Evolutionary conservation across 1,140 invertebrate species (phyloP).

Genomic region (Aphelenchoides besseyi): DNA sequence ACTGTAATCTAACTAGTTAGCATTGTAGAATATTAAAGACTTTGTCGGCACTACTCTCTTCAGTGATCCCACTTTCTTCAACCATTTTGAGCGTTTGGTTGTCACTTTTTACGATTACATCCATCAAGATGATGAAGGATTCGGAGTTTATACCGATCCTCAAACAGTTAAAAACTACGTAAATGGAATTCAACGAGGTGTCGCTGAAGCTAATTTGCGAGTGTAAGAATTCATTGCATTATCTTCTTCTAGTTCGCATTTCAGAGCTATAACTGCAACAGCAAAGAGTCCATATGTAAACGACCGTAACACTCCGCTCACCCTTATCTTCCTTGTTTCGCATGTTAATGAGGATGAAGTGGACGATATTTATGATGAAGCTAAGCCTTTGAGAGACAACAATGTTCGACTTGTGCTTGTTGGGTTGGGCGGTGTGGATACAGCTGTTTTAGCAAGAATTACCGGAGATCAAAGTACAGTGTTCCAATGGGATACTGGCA

Average conservation of each 20-base stretch:
- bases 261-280: background rate
- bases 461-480: too few species aligned
- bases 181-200: too few species aligned
- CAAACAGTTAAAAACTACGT: too few species aligned
- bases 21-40: background rate
- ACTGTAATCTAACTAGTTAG: too few species aligned
- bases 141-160: too few species aligned
- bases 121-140: too few species aligned
- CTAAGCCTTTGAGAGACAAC: background rate
- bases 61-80: background rate
- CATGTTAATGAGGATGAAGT: background rate
- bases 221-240: background rate
- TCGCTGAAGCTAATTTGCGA: background rate
- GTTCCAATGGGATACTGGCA: too few species aligned
- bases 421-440: too few species aligned
- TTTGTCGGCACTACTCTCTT: slow-evolving; percentile 2
- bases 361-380: background rate
- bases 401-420: background rate
- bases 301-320: background rate
- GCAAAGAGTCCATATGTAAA: background rate
- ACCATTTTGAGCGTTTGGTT: background rate
- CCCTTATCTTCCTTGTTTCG: background rate
- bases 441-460: too few species aligned
- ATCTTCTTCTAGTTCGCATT: background rate
- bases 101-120: background rate